Percentiles rank a stretch among this genome's conserved stretches.
These are phyloP conservation scores for Colossoma macropomum DNA, from an alignment of 2,113 vertebrate species.

Conservation along the genomic window DNA sequence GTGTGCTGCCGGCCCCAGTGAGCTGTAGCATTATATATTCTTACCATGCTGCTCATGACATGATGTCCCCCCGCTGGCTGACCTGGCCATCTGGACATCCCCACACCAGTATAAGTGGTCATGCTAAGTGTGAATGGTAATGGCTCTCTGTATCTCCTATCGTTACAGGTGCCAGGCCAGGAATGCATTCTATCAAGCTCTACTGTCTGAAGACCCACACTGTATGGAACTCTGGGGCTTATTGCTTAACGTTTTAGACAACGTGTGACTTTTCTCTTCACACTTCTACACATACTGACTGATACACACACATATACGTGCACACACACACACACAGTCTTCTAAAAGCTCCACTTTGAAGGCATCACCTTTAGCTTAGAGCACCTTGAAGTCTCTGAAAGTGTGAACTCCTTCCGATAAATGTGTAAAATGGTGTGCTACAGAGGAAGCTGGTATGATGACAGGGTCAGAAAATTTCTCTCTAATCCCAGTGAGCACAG, in stretches of 20 bases:
- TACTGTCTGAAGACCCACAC: conserved; percentile 35
- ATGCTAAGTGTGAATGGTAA: background rate
- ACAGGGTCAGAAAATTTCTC: background rate
- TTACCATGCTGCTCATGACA: conserved; percentile 42
- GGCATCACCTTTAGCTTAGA: conserved; percentile 34
- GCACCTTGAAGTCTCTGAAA: conserved; percentile 34
- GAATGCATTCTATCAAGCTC: conserved; percentile 16
- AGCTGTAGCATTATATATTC: conserved; percentile 30
- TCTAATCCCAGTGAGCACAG: conserved; percentile 38
- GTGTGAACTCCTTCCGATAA: conserved; percentile 40
- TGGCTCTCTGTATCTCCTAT: conserved; percentile 8
- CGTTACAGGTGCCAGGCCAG: background rate
- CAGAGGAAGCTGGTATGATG: background rate
- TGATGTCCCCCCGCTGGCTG: conserved; percentile 8
- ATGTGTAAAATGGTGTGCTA: conserved; percentile 13
- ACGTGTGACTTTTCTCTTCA: conserved; percentile 54
- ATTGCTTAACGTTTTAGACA: conserved; percentile 45
- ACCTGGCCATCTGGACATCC: conserved; percentile 19
- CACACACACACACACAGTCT: conserved; percentile 12
- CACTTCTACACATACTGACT: conserved; percentile 27
- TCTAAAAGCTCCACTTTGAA: conserved; percentile 12
- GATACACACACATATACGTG: background rate
- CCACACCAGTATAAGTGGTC: conserved; percentile 1
- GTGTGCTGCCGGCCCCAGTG: background rate
- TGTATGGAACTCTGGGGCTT: conserved; percentile 21